These are phyloP conservation scores for Drosophila parvula DNA, from an alignment of 1,140 invertebrate genomes.

Conservation along the genomic window DNA sequence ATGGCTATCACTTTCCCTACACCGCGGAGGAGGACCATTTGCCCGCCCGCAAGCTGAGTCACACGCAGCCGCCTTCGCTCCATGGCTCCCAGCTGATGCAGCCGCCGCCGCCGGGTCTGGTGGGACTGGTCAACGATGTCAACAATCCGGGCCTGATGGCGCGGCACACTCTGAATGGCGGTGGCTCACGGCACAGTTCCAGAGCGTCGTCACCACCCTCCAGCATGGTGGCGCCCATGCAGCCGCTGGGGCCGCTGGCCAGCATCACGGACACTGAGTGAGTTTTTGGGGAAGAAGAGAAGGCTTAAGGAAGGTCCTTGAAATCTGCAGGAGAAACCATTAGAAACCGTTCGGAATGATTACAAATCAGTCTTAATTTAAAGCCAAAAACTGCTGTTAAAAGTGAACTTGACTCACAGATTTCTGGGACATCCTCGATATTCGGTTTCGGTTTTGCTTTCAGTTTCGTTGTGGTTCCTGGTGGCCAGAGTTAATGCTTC, in stretches of 20 bases:
- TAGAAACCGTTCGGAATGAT: too few relatives aligned
- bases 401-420: not conserved
- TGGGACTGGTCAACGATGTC: slow-evolving; percentile 84
- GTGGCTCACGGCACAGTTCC: slow-evolving; percentile 82
- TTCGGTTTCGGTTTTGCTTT: slow-evolving; percentile 22
- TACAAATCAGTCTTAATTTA: not conserved
- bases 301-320: not conserved
- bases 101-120: slow-evolving; percentile 45
- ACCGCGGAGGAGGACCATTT: slow-evolving; percentile 87
- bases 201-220: slow-evolving; percentile 76
- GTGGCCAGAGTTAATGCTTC: slow-evolving; percentile 44
- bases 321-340: slow-evolving; percentile 3
- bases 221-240: slow-evolving; percentile 83
- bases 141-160: slow-evolving; percentile 84
- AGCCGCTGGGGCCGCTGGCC: slow-evolving; percentile 86
- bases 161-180: slow-evolving; percentile 83
- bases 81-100: slow-evolving; percentile 82
- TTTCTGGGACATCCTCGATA: slow-evolving; percentile 19
- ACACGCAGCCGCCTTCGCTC: slow-evolving; percentile 57
- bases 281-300: slow-evolving; percentile 64
- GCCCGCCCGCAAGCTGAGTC: slow-evolving; percentile 84
- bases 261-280: slow-evolving; percentile 87
- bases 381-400: not conserved
- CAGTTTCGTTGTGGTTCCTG: slow-evolving; percentile 38
- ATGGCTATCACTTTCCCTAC: slow-evolving; percentile 92